Percentiles rank a stretch among this genome's conserved stretches.
phyloP scores from a whole-genome alignment of 2,888 invertebrate genomes.

The Ophion costatus region DNA sequence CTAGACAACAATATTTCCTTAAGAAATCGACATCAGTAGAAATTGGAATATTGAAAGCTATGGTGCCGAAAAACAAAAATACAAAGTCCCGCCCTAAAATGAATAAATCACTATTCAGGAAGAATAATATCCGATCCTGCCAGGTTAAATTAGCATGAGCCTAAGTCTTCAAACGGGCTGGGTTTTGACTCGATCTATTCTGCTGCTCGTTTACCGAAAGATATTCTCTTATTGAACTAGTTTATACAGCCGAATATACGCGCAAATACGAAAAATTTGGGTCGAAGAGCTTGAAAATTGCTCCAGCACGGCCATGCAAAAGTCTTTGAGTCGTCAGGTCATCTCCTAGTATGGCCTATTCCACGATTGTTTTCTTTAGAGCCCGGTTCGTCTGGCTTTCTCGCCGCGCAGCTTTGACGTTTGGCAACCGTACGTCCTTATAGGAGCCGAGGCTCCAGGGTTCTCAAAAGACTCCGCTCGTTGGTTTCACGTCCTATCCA shows the following conservation, averaged over 20 bases:
- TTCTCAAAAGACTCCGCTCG: constrained; percentile 45
- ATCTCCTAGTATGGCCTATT: constrained; percentile 26
- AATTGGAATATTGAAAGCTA: neutral
- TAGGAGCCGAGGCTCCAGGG: constrained; percentile 20
- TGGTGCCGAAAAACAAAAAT: too few relatives aligned
- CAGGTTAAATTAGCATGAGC: too few relatives aligned
- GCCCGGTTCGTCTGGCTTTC: constrained; percentile 43
- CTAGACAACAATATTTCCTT: neutral
- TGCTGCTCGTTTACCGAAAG: neutral
- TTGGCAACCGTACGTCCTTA: constrained; percentile 53
- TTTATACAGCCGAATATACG: neutral
- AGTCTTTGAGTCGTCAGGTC: constrained; percentile 24
- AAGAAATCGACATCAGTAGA: neutral
- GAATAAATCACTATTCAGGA: too few relatives aligned
- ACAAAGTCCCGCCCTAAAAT: too few relatives aligned
- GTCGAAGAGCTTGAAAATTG: constrained; percentile 26
- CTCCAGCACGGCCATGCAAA: constrained; percentile 2
- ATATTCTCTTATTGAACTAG: neutral
- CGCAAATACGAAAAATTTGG: neutral
- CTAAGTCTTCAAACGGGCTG: neutral
- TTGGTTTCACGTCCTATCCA: constrained; percentile 80
- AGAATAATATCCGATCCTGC: too few relatives aligned
- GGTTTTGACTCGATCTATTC: too few relatives aligned
- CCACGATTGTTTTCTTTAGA: constrained; percentile 43
- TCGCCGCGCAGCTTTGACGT: constrained; percentile 60